Base-by-base conservation (phyloP, 1,140 invertebrate genomes). In the Hycleus phaleratus region DNA sequence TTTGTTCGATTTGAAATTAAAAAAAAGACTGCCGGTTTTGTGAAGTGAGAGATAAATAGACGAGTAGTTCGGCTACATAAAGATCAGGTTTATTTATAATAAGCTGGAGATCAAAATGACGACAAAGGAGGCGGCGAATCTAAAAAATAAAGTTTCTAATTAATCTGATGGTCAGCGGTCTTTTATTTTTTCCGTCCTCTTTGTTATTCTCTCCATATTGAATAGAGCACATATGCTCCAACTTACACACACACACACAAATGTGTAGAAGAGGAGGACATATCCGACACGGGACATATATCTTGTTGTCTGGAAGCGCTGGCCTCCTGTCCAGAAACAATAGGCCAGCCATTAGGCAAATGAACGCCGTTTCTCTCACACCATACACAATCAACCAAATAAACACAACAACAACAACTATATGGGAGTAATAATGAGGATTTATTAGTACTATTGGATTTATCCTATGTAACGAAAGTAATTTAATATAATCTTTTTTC, bases 341-440 rank as follows among this genome's bases (percentile, higher is more conserved):
- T 59, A 59, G 58, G 58, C 58, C 38, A 59, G 58, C 58, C 58
- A 59, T 59, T 59, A 59, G 58, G 58, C 58, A 59, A 59, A 59
- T 59, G 58, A 59, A 59, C 58, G 58, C 50, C 7, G 32, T 32
- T 32, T 32, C 32, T 32, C 32, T 32, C 32, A 32, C 32, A 32
- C 32, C 32, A 32, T 32, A 32, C 32, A 32, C 32, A 32, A 32
- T 32, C 32, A 32, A 32, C 32, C 32, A 32, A 7, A 32, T 32
- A 32, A 32, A 32, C 7, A 32, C 32, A 32, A 32, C 32, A 32
- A 32, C 7, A 32, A 2, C 32, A 32, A 32, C 32, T 32, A 32
- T 32, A 32, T 32, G 32, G 4, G 32, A 32, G 4, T 3, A 32
- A 32, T 32, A 32, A 32, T 32, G 7, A 32, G 32, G 32, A 32